Evolutionary conservation across 2,888 invertebrate genomes (phyloP), one percentile per base, ranked within the genome.

Genomic region (Lissonota sp.): DNA sequence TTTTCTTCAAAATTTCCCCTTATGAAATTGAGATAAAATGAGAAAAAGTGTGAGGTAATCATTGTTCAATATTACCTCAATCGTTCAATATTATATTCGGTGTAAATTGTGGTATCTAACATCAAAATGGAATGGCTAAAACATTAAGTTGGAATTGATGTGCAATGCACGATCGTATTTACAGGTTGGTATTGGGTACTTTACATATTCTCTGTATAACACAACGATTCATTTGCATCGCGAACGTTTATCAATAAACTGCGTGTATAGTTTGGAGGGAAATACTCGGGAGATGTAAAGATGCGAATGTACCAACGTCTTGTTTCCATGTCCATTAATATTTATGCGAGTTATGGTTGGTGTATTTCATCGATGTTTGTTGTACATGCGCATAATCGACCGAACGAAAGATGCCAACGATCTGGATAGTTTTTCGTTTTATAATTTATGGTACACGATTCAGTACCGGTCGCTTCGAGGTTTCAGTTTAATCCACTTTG

Each of bases 221-320:
- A 70, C 40, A 39, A 10, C 62, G 42, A 64, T 16, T 66, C 57
- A 80, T 80, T 80, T 80, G 66, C 80, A 75, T 26, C 26, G 26
- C 26, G 26, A 2, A 26, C 26, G 26, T 75, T 80, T 57, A 46
- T 73, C 26, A 26, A 64, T 69, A 71, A 12, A 53, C 14, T 58
- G 37, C 58, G 71, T 60, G 37, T 12, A 37, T 76, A 71, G 12
- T 42, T 60, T 37, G 26, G 51, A n/a, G 70, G n/a, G 64, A 16
- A 60, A 58, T 80, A 69, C 53, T 40, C 49, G 42, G 26, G 26
- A 26, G 39, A 57, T 16, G 8, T 51, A 14, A 39, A 66, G 37
- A 63, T 39, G n/a, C 42, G 51, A 42, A 74, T 69, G 69, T 58
- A 69, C 58, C 51, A 42, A 39, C 49, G 53, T 66, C 58, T 16